Evolutionary conservation across 2,888 invertebrate species (phyloP), one percentile per base, ranked within the genome.

Genomic region (Eulithis testata): DNA sequence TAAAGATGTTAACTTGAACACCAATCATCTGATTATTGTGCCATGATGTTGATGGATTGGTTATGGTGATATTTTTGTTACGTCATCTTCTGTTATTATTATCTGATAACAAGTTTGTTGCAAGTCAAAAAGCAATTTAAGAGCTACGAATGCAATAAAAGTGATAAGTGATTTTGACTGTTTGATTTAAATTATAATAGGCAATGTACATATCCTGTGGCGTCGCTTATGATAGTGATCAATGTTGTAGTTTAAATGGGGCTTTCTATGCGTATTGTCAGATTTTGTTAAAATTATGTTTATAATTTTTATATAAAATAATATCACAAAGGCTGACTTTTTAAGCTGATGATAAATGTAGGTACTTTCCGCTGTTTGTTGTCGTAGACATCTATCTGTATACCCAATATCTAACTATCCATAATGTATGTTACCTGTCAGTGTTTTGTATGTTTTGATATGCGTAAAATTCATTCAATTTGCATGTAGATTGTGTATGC

Each of bases 271-370:
- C 47, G 9, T 56, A 45, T 47, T 52, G 62, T 51, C 57, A 57
- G 40, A 49, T 63, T 58, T 58, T 37, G 31, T 58, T 47, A 12
- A 52, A 63, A 52, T 47, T 47, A 52, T 54, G 11, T 47, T 44
- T 60, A 40, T 47, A 47, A 49, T 49, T 55, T 50, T 61, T 49
- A 40, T 14, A 9, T 52, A 58, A 63, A 63, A 63, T 63, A 63
- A 58, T 64, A 64, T 64, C 64, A 64, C 50, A 59, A 64, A 64
- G 64, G 59, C 64, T 64, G 64, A 59, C 27, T 63, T 49, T 47
- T 62, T 55, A 40, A 36, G 58, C 59, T 55, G 47, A 59, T 31
- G 14, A 63, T 47, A 47, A 47, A 58, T 47, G 54, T 54, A 11
- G 9, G 2, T 47, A 51, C n/a, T 31, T 49, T 54, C 14, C 3